Evolutionary conservation across 2,113 vertebrate species (phyloP), one percentile per base, ranked within the genome.

Genomic region (Etia nguti): DNA sequence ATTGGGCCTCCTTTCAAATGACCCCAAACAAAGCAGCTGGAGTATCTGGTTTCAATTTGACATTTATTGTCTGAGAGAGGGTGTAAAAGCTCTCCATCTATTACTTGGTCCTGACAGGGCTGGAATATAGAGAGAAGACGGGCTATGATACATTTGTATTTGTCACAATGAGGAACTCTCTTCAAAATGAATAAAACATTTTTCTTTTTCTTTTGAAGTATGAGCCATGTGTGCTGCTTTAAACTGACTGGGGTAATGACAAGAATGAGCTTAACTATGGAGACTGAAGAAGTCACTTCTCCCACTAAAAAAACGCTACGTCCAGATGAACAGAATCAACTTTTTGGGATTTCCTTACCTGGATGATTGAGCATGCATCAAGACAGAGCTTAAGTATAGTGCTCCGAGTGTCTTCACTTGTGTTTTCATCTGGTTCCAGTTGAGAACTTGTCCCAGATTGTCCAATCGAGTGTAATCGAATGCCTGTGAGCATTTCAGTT

Each of bases 51-150:
- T 77, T 31, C 26, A 77, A 29, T 77, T 77, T 77, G 70, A 50
- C 10, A 31, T 50, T 50, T 2, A 48, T 15, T 48, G 70, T 48
- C 41, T 75, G 68, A 29, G 60, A 60, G 29, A 38, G 41, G 68
- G 41, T 48, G 41, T 29, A 48, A 75, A 29, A 29, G 2, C 68
- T 75, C 68, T 48, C 0, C 0, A 3, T 75, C 68, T 2, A 75
- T 20, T 18, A 77, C 70, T 75, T 75, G 70, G 10, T 26, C 43
- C 15, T 29, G 70, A 48, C 6, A 29, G 22, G 43, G 26, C 43
- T 77, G 26, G 43, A 50, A 77, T 29, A 3, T 50, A 8, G 2
- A 50, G 43, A 77, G 43, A 77, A 4, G 3, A 29, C 50, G 18
- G 15, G 24, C 22, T 31, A 8, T 50, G 41, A 75, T 8, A 29